Percentiles rank a stretch among this genome's conserved stretches.
Conservation (phyloP, 2,113 vertebrate species). For the Pseudopipra pipra region DNA sequence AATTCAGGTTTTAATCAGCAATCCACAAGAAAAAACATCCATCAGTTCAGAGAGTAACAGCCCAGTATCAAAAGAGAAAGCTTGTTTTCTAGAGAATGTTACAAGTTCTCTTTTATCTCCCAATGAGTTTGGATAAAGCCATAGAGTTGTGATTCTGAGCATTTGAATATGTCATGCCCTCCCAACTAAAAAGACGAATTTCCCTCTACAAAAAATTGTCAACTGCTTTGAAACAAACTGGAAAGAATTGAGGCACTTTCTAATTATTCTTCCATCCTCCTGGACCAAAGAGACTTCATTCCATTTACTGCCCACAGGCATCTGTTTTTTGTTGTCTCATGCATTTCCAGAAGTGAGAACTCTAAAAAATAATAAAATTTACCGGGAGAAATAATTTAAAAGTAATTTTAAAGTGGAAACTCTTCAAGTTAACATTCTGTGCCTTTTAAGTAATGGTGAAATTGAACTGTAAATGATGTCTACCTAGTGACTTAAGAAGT, state of each 20-base stretch:
- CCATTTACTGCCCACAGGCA: neutral
- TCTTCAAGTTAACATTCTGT: neutral
- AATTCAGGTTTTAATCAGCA: neutral
- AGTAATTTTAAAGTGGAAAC: neutral
- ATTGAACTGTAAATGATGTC: neutral
- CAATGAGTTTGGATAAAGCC: neutral
- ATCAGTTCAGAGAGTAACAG: neutral
- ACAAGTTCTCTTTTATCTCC: neutral
- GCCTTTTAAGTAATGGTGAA: neutral
- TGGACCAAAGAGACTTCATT: neutral
- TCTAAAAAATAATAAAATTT: neutral
- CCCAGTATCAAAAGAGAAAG: neutral
- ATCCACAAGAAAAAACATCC: neutral
- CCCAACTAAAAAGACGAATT: neutral
- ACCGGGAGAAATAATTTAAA: neutral
- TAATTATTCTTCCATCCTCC: neutral
- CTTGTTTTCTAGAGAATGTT: neutral
- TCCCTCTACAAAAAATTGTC: neutral
- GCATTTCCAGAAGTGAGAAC: neutral
- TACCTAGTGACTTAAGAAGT: neutral
- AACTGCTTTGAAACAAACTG: neutral
- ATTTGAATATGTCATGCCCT: neutral
- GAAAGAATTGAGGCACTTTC: neutral
- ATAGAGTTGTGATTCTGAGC: neutral
- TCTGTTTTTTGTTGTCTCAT: neutral